phyloP scores from a whole-genome alignment of 1,140 invertebrate genomes.

The Calliopsis andreniformis region DNA sequence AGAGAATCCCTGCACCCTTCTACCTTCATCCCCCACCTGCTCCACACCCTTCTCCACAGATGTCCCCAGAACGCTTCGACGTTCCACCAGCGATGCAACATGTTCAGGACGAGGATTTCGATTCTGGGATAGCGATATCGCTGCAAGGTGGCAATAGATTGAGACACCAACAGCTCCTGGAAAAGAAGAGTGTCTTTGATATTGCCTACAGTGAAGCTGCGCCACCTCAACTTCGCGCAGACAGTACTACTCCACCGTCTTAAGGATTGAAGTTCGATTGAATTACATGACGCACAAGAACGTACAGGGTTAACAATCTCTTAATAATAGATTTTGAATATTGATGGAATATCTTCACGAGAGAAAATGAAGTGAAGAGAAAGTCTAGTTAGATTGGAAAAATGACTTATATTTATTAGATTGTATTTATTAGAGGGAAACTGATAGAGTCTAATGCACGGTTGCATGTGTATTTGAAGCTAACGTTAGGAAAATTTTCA shows the following conservation, averaged over 20 bases:
- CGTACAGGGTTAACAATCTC: constrained; percentile 6
- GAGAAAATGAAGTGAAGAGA: too few species aligned
- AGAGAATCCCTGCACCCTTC: constrained; percentile 84
- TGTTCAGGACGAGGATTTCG: constrained; percentile 86
- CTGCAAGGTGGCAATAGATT: constrained; percentile 81
- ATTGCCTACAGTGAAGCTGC: constrained; percentile 95
- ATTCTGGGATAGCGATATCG: constrained; percentile 88
- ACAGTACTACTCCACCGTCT: constrained; percentile 81
- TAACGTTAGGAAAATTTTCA: not conserved
- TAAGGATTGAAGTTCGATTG: constrained; percentile 40
- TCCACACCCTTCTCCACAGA: constrained; percentile 84
- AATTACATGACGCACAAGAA: constrained; percentile 32
- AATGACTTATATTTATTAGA: too few species aligned
- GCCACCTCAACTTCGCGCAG: constrained; percentile 84
- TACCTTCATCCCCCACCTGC: constrained; percentile 85
- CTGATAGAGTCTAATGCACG: not conserved
- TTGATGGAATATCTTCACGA: too few species aligned
- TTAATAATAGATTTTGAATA: constrained; percentile 3
- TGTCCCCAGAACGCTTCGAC: constrained; percentile 73
- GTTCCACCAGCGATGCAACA: constrained; percentile 59
- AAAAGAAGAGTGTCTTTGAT: constrained; percentile 96
- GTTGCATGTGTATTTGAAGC: not conserved
- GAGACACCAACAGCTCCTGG: constrained; percentile 87
- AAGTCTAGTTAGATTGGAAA: too few species aligned
- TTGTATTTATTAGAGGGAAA: not conserved